Evolutionary conservation across 2,113 vertebrate genomes (phyloP), one percentile per base, ranked within the genome.

Genomic region (Cebus imitator): DNA sequence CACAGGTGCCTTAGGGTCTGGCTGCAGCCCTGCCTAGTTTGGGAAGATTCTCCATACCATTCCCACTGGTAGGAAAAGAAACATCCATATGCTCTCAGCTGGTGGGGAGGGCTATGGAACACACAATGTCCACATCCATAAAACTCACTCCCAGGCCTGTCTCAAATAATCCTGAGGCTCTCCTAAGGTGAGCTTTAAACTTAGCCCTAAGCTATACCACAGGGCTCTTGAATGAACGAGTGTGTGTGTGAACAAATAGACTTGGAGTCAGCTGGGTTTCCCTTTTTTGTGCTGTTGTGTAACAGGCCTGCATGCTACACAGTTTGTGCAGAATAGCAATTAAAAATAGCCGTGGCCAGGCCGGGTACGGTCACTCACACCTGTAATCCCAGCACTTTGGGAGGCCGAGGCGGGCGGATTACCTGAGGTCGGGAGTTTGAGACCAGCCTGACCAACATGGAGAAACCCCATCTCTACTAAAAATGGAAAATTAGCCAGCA

Each of bases 241-340:
- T 80, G 23, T 50, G 50, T 16, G 20, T 55, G 32, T 30, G 66
- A n/a, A 72, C 40, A 66, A 30, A 40, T 66, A 32, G n/a, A 23
- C 17, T 21, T 70, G 68, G 76, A 12, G 9, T 70, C 68, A 61
- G 25, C 30, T 18, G 14, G 35, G 20, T 57, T 78, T 30, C 25
- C 40, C 70, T 1, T 81, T 5, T 9, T 11, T 30, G 35, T 35
- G 27, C 37, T 64, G 20, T 16, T 73, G 48, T 21, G 27, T 35
- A 4, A 2, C 58, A 64, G 16, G 30, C 32, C 32, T 64, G 20
- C 7, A 0, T 20, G n/a, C 61, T 64, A 5, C 1, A 2, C 12
- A 12, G 7, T 18, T 48, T 12, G 7, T 20, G 3, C 17, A 64
- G 43, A 87, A 27, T 16, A 52, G 50, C 6, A 2, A 43, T 17